Evolutionary conservation across 2,797 vertebrate genomes (phyloP), one percentile per base, ranked within the genome.

Genomic region (Martes flavigula): DNA sequence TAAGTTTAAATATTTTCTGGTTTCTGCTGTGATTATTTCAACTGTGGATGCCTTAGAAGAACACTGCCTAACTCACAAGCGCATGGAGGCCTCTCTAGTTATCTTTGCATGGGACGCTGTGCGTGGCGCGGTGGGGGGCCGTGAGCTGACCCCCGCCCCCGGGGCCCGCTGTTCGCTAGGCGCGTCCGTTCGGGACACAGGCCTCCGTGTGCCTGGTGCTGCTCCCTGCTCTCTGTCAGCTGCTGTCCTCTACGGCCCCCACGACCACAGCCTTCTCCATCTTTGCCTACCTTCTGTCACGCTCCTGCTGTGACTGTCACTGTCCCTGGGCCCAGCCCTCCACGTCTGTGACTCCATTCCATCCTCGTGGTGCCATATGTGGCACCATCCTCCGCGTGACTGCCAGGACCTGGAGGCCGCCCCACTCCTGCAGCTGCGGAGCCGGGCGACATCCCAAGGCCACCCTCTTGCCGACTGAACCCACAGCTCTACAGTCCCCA

Each of bases 291-390:
- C 14, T 14, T 27, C 78, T 27, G 51, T 56, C 7, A 0, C 25
- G 23, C 14, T 17, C 51, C 5, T 17, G 51, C n/a, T 58, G 72
- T 30, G 40, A 75, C 72, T 18, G 27, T 5, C 7, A 9, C 25
- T 5, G 25, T 75, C 40, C 43, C 7, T 9, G 25, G 25, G 40
- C 40, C 72, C 46, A 17, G 72, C 27, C 9, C 72, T 75, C 40
- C 27, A 25, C 7, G 4, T 9, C 40, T 5, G 14, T 25, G 27
- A 40, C 25, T 46, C 72, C 14, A 2, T 75, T 46, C 14, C 2
- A 40, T 46, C 72, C 40, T 30, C 14, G 0, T 0, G 0, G 25
- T 27, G 40, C 21, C 70, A 1, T 13, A 14, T 2, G 13, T 8
- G 38, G 38, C 23, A 3, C 70, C 23, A 1, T 46, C 72, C 40